Conservation (phyloP, 2,888 invertebrate species). For the Mythimna pallens region DNA sequence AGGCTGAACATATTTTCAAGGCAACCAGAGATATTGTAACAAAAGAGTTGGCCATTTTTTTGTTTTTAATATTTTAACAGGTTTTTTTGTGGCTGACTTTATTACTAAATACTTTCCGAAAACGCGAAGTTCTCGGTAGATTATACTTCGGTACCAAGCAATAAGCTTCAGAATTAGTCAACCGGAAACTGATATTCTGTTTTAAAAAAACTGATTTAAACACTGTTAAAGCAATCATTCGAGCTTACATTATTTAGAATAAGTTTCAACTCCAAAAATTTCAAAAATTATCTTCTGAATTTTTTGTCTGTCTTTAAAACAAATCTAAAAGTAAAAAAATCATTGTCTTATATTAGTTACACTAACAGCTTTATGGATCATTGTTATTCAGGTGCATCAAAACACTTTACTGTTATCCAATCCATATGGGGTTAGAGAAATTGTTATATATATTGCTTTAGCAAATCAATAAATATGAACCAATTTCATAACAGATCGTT, state of each 20-base stretch:
- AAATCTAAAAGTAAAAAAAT: neutral
- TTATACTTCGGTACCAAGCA: too few relatives aligned
- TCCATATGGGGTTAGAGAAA: neutral
- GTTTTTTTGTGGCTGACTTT: neutral
- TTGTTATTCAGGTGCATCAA: neutral
- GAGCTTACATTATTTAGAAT: neutral
- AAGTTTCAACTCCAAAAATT: neutral
- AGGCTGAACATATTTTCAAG: constrained; percentile 39
- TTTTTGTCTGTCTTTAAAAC: neutral
- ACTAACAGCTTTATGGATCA: constrained; percentile 13
- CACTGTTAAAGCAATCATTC: constrained; percentile 6
- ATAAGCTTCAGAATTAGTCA: neutral
- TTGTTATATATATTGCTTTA: constrained; percentile 13
- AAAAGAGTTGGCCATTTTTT: constrained; percentile 25
- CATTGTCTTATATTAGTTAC: neutral
- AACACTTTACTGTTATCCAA: neutral
- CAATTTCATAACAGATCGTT: constrained; percentile 4
- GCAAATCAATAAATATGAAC: constrained; percentile 26
- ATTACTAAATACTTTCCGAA: constrained; percentile 11
- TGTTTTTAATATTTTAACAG: constrained; percentile 13
- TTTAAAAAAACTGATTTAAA: neutral
- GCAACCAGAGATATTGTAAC: constrained; percentile 38
- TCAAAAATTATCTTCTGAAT: too few relatives aligned
- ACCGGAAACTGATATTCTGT: too few relatives aligned
- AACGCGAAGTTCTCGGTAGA: neutral